Conservation (phyloP, 2,113 vertebrate species). For the Chloropsis hardwickii region DNA sequence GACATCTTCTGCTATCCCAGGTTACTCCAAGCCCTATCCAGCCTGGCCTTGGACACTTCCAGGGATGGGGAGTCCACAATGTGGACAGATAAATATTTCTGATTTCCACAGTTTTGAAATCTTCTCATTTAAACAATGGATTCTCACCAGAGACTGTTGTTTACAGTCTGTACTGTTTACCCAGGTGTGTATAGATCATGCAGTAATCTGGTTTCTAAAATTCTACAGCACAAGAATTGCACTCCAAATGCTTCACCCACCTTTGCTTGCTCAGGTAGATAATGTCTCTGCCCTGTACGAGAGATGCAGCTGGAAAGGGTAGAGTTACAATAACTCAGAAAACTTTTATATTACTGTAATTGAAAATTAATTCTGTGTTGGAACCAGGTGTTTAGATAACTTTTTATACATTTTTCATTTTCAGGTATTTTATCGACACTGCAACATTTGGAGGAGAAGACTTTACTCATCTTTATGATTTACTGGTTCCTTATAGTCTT, state of each 20-base stretch:
- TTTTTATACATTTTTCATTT: background rate
- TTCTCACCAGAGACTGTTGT: background rate
- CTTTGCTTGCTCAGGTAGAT: background rate
- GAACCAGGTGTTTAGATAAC: background rate
- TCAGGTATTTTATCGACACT: background rate
- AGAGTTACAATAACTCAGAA: background rate
- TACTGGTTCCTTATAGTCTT: background rate
- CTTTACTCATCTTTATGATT: background rate
- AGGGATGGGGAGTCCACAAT: fast-evolving
- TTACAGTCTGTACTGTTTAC: background rate
- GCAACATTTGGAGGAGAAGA: background rate
- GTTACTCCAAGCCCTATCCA: fast-evolving
- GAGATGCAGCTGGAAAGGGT: background rate
- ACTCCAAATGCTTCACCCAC: background rate
- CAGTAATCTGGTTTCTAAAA: background rate
- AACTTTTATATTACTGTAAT: background rate
- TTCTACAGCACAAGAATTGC: background rate
- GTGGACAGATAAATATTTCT: background rate
- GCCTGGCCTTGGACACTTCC: fast-evolving
- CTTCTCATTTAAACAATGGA: background rate
- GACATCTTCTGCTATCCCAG: background rate
- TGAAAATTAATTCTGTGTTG: background rate
- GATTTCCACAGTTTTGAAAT: background rate
- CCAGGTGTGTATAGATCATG: fast-evolving
- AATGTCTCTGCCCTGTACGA: background rate